Conservation (phyloP, 2,888 invertebrate genomes). For the Agonum fuliginosum region DNA sequence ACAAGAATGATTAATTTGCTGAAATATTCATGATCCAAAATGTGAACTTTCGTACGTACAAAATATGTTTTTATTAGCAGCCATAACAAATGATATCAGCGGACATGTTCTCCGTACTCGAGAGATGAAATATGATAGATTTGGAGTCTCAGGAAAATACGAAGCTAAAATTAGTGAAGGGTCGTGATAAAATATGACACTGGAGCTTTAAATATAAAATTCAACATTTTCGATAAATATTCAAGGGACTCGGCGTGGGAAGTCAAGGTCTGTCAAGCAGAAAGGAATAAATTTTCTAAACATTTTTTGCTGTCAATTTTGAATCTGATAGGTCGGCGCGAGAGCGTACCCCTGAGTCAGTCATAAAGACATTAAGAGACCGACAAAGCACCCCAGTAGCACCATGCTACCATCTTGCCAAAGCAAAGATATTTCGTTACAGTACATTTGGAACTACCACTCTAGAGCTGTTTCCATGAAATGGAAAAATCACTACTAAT, state of each 20-base stretch:
- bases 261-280: conserved; percentile 31
- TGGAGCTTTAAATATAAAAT: conserved; percentile 24
- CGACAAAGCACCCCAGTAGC: conserved; percentile 49
- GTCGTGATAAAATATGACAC: conserved; percentile 38
- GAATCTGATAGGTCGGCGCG: conserved; percentile 42
- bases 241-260: conserved; percentile 41
- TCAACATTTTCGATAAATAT: conserved; percentile 38
- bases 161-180: conserved; percentile 32
- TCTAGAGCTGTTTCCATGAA: too few relatives aligned
- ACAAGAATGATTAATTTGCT: conserved; percentile 3
- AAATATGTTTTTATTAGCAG: conserved; percentile 37
- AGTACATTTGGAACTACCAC: not conserved
- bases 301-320: conserved; percentile 56
- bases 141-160: conserved; percentile 17
- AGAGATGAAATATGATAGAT: conserved; percentile 36
- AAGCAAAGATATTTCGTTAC: not conserved
- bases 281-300: conserved; percentile 56
- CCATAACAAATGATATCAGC: conserved; percentile 31
- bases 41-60: conserved; percentile 1
- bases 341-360: conserved; percentile 26
- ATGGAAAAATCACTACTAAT: too few relatives aligned
- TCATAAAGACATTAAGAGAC: conserved; percentile 56
- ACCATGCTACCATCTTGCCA: not conserved
- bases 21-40: not conserved
- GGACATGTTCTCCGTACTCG: conserved; percentile 1